A percentile compares a stretch with the other conserved stretches of the same genome.
Conservation (phyloP, 2,113 vertebrate genomes). For the Calyptomena viridis region DNA sequence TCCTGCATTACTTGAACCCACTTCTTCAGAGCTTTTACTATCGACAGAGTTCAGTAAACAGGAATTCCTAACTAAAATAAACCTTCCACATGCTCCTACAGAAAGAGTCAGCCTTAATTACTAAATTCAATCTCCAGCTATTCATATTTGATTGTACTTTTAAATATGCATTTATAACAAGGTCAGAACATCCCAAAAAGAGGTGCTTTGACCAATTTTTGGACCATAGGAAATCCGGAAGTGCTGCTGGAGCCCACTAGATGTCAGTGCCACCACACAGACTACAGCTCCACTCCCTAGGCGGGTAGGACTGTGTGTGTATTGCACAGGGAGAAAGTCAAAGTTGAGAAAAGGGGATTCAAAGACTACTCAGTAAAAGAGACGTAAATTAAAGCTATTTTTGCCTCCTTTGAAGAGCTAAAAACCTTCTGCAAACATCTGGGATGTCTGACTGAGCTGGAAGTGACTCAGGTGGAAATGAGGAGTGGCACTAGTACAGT, state of each 20-base stretch:
- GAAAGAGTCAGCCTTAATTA: neutral
- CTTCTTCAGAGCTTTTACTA: neutral
- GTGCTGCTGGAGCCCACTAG: conserved; percentile 13
- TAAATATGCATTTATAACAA: neutral
- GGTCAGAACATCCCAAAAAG: neutral
- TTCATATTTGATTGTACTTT: neutral
- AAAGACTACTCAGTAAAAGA: too few relatives aligned
- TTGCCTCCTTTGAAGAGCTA: too few relatives aligned
- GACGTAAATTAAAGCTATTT: too few relatives aligned
- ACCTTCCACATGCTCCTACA: neutral
- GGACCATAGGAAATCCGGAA: neutral
- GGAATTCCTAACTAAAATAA: neutral
- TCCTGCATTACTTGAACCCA: neutral
- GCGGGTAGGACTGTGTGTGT: too few relatives aligned
- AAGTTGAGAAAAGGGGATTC: too few relatives aligned
- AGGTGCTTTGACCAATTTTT: neutral
- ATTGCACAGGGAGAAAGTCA: too few relatives aligned
- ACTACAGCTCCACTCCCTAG: too few relatives aligned
- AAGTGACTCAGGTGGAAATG: too few relatives aligned
- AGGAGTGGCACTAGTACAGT: too few relatives aligned
- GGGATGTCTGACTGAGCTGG: too few relatives aligned
- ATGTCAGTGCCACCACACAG: conserved; percentile 19
- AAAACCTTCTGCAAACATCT: too few relatives aligned
- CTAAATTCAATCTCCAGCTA: neutral
- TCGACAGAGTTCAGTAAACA: neutral